These are phyloP conservation scores for Loripinus fragilis DNA, from an alignment of 2,888 invertebrate genomes.

Conservation along the genomic window DNA sequence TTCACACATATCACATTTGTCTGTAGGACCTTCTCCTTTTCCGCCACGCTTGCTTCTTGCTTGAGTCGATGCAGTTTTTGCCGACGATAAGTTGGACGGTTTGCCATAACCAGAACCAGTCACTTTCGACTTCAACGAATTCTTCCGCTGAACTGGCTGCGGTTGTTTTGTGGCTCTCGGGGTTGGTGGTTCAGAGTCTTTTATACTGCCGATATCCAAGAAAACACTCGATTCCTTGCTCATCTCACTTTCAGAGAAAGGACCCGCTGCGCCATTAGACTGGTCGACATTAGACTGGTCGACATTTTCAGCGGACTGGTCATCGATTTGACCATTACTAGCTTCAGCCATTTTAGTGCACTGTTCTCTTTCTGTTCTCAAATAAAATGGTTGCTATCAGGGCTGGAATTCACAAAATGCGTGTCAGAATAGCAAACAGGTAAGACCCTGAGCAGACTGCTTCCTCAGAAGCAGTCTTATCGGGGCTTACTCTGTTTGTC, in stretches of 20 bases:
- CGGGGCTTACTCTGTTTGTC: too few species aligned
- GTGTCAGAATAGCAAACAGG: too few species aligned
- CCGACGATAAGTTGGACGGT: not conserved
- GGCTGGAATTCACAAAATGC: too few species aligned
- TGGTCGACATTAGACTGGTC: not conserved
- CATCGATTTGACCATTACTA: not conserved
- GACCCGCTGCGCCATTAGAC: slow-evolving; percentile 3
- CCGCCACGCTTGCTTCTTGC: not conserved
- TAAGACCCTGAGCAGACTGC: too few species aligned
- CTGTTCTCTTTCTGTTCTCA: too few species aligned
- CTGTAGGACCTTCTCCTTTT: not conserved
- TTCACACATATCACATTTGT: slow-evolving; percentile 57
- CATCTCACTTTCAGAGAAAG: slow-evolving; percentile 4
- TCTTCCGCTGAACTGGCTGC: not conserved
- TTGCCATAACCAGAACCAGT: slow-evolving; percentile 5
- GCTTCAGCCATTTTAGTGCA: slow-evolving; percentile 7
- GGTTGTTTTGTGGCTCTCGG: not conserved
- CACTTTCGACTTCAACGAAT: slow-evolving; percentile 4
- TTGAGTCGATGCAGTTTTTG: not conserved
- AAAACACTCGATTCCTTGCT: slow-evolving; percentile 1
- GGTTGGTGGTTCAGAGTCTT: not conserved
- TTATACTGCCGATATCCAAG: not conserved
- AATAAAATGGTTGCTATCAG: too few species aligned
- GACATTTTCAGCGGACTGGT: not conserved
- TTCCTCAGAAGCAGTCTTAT: too few species aligned